Evolutionary conservation across 2,888 invertebrate genomes (phyloP).

Genomic region (Xestia rhomboidea): DNA sequence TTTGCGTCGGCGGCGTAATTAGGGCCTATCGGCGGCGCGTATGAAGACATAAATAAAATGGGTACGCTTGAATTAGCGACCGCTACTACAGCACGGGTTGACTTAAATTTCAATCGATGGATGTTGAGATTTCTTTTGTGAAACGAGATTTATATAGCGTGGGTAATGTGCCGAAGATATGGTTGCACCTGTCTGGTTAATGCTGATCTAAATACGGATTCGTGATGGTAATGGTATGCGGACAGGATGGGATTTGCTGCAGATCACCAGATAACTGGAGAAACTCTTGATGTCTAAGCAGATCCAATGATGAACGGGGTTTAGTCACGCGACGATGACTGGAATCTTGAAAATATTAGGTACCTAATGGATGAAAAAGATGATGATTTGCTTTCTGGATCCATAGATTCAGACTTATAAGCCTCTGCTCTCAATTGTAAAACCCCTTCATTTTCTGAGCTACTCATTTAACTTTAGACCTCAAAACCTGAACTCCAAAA

Average conservation of each 20-base stretch:
- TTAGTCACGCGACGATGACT: not conserved
- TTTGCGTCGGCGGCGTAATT: constrained; percentile 88
- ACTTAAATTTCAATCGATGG: constrained; percentile 86
- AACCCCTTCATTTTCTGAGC: too few relatives aligned
- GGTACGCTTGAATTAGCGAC: constrained; percentile 85
- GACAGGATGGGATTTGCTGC: constrained; percentile 13
- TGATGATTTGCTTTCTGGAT: not conserved
- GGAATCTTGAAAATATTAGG: not conserved
- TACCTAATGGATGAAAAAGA: not conserved
- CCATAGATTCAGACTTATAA: not conserved
- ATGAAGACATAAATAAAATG: constrained; percentile 90
- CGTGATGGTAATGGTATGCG: constrained; percentile 12
- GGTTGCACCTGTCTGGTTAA: constrained; percentile 48
- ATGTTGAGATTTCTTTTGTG: constrained; percentile 74
- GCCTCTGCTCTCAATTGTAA: not conserved
- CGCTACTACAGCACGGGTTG: constrained; percentile 74
- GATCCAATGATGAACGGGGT: not conserved
- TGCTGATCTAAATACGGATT: constrained; percentile 43
- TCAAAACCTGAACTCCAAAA: not conserved
- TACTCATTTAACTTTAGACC: too few relatives aligned
- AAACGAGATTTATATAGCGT: constrained; percentile 58
- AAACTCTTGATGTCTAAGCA: constrained; percentile 1
- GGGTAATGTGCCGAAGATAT: constrained; percentile 47
- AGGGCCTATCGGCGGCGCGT: constrained; percentile 89
- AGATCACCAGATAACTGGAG: constrained; percentile 23